These are phyloP conservation scores for Arothron firmamentum DNA, from an alignment of 2,113 vertebrate genomes.

Conservation along the genomic window DNA sequence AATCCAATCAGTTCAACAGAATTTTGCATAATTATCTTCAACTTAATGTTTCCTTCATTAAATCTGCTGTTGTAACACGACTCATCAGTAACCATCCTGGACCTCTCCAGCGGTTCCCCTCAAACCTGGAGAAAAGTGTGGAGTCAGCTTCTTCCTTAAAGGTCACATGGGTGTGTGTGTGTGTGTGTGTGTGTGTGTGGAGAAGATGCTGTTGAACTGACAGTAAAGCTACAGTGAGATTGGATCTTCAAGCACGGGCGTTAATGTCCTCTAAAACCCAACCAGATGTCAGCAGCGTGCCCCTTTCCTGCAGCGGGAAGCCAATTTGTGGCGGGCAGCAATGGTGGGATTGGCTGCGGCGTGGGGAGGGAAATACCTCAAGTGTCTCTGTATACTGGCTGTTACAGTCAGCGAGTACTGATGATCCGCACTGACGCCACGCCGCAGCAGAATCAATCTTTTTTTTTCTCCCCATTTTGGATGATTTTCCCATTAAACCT, in stretches of 20 bases:
- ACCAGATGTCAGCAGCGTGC: slow-evolving; percentile 61
- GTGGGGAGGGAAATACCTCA: slow-evolving; percentile 11
- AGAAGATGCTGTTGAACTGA: slow-evolving; percentile 35
- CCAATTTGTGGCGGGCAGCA: slow-evolving; percentile 24
- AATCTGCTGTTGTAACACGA: neutral
- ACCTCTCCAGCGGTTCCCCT: slow-evolving; percentile 20
- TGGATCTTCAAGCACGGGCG: slow-evolving; percentile 28
- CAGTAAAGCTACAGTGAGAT: slow-evolving; percentile 53
- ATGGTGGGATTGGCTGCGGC: slow-evolving; percentile 32
- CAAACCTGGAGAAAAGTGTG: slow-evolving; percentile 50
- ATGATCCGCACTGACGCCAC: slow-evolving; percentile 10
- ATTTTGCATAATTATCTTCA: too few relatives aligned
- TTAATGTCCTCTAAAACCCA: slow-evolving; percentile 58
- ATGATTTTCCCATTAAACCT: too few relatives aligned
- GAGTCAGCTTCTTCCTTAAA: slow-evolving; percentile 66
- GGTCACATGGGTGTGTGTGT: slow-evolving; percentile 48
- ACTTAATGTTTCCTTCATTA: too few relatives aligned
- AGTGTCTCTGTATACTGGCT: slow-evolving; percentile 8
- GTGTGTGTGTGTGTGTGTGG: neutral
- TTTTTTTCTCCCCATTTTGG: too few relatives aligned
- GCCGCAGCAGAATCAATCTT: too few relatives aligned
- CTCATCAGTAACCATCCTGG: slow-evolving; percentile 36
- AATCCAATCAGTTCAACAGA: too few relatives aligned
- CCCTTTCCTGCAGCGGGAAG: slow-evolving; percentile 21
- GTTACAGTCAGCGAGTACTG: slow-evolving; percentile 32